Base-by-base conservation (phyloP, 2,797 vertebrate species). In the Sylvilagus floridanus region DNA sequence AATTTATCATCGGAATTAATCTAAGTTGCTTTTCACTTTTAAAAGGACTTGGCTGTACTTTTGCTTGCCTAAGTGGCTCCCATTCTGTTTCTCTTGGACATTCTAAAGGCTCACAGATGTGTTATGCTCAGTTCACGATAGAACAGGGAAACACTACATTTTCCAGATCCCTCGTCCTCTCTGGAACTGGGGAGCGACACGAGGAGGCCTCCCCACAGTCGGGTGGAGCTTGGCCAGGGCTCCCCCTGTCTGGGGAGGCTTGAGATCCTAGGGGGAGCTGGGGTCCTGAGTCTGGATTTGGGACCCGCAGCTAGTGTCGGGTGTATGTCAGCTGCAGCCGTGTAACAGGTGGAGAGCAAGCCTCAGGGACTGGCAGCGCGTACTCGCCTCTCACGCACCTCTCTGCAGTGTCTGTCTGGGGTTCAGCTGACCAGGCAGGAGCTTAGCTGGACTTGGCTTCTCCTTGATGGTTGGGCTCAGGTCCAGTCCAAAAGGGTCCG, bases 401-500 rank as follows among this genome's bases (percentile, higher is more conserved):
- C 63, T 76, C 69, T 60, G 73, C 35, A n/a, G 52, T 32, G 54
- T 42, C 42, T 72, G 69, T 8, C 54, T 42, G 71, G 52, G 26
- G 4, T 52, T 42, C 72, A 28, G 37, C 65, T 37, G 60, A 60
- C 21, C 47, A 14, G 47, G 37, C 35, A 22, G 63, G 63, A 57
- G 2, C 28, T 32, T 32, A 26, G 4, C 71, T 54, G 71, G 17
- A 13, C 24, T 42, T 17, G n/a, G 66, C 19, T 87, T 92, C 24
- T 87, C n/a, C 32, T 35, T 11, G 12, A n/a, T 14, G 47, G 57
- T 1, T 19, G 2, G 32, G 35, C 50, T 73, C 47, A n/a, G 35
- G 5, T 62, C 54, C 47, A 0, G 4, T 26, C 22, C 30, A 10
- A 12, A 5, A 19, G 3, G 5, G 22, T 60, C 77, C 4, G 0